Percentiles rank a stretch among this genome's conserved stretches.
Conservation (phyloP, 2,797 vertebrate species). For the Remorina albescens region DNA sequence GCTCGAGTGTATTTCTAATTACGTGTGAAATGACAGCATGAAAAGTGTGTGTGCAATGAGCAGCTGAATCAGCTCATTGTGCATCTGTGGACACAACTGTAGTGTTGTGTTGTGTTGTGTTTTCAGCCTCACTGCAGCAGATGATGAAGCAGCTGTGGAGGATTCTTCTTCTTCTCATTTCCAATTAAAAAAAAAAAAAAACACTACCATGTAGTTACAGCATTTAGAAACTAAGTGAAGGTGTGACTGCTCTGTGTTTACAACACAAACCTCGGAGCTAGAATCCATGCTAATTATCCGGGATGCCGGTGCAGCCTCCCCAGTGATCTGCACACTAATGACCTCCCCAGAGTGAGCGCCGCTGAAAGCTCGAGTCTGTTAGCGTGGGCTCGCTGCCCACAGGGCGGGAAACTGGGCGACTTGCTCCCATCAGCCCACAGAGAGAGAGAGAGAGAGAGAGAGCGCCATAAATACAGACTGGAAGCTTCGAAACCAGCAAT, state of each 20-base stretch:
- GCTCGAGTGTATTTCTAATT: too few species aligned
- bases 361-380: conserved; percentile 30
- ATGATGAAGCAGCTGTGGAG: too few species aligned
- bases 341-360: conserved; percentile 34
- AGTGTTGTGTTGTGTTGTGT: too few species aligned
- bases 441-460: conserved; percentile 23
- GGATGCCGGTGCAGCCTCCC: conserved; percentile 49
- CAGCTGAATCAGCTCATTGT: too few species aligned
- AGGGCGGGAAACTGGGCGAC: neutral
- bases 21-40: too few species aligned
- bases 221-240: conserved; percentile 1
- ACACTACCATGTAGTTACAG: too few species aligned
- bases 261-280: conserved; percentile 3
- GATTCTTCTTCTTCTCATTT: too few species aligned
- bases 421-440: conserved; percentile 31
- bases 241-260: conserved; percentile 3
- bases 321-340: conserved; percentile 68
- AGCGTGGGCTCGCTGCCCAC: conserved; percentile 38
- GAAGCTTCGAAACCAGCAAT: conserved; percentile 42
- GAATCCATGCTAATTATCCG: conserved; percentile 46
- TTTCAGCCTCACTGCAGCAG: too few species aligned
- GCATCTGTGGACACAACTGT: too few species aligned
- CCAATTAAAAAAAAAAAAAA: too few species aligned
- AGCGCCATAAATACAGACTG: conserved; percentile 43
- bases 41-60: too few species aligned